Evolutionary conservation across 2,888 invertebrate species (phyloP).

Genomic region (Drosophila quasianomalipes): DNA sequence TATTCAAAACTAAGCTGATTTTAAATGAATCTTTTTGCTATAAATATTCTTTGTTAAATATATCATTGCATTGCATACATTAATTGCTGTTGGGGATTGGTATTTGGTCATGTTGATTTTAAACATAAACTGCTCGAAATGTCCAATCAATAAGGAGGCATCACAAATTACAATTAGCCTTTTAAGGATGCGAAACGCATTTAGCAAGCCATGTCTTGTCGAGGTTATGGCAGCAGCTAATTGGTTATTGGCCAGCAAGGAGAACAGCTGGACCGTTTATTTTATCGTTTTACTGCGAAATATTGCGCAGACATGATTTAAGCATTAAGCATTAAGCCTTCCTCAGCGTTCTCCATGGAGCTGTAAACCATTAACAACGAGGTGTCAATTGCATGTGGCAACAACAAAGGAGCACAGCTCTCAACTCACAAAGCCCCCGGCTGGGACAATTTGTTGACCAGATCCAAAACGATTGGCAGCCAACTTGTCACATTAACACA

Average conservation of each 20-base stretch:
- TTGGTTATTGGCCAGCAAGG: conserved; percentile 9
- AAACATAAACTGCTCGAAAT: neutral
- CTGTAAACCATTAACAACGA: conserved; percentile 68
- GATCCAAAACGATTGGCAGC: conserved; percentile 55
- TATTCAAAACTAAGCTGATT: neutral
- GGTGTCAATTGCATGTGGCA: conserved; percentile 75
- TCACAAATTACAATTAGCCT: conserved; percentile 63
- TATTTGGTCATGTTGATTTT: neutral
- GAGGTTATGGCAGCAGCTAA: conserved; percentile 11
- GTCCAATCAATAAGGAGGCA: conserved; percentile 2
- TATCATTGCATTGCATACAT: neutral
- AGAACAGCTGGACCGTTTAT: conserved; percentile 28
- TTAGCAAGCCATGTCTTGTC: neutral
- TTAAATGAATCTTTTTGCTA: neutral
- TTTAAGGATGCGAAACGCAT: conserved; percentile 25
- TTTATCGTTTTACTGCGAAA: conserved; percentile 47
- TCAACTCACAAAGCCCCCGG: conserved; percentile 4
- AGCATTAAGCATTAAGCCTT: conserved; percentile 70
- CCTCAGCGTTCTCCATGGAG: conserved; percentile 30
- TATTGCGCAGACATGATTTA: conserved; percentile 59
- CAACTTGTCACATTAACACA: conserved; percentile 78
- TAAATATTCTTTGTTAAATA: neutral
- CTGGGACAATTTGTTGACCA: conserved; percentile 51
- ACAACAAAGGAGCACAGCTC: conserved; percentile 41
- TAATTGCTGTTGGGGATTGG: neutral